Evolutionary conservation across 2,113 vertebrate species (phyloP).

Genomic region (Peromyscus leucopus): DNA sequence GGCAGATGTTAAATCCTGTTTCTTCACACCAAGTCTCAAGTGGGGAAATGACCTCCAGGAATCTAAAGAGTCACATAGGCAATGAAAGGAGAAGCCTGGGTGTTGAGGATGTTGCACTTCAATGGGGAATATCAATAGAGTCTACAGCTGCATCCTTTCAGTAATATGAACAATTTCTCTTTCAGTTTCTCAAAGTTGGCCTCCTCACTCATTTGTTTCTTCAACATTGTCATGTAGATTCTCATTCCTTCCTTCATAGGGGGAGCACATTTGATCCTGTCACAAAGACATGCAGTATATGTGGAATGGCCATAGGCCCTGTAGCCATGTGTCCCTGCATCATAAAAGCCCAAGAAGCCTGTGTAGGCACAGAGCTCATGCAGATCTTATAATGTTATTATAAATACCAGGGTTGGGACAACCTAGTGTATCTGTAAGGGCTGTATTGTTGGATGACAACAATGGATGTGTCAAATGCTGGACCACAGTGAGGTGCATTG

Average conservation of each 20-base stretch:
- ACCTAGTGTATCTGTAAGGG: background rate
- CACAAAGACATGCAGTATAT: no score
- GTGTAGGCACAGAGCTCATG: background rate
- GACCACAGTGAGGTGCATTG: background rate
- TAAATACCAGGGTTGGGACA: background rate
- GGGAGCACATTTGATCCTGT: background rate
- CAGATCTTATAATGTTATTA: background rate
- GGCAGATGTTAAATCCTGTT: background rate
- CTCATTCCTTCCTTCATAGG: background rate
- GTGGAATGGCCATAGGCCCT: no score
- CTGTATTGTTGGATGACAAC: background rate
- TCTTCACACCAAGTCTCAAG: background rate
- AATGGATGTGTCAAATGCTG: background rate
- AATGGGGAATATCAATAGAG: no score
- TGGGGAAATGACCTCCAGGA: background rate
- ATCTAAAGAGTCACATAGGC: background rate
- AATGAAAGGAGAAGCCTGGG: background rate
- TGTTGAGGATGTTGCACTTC: background rate
- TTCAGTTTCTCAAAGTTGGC: background rate
- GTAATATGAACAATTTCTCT: background rate
- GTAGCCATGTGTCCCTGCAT: background rate
- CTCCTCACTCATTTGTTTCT: background rate
- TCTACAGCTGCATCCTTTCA: background rate
- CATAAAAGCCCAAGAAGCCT: background rate
- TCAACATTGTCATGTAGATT: background rate